Conservation (phyloP, 1,140 invertebrate genomes). For the Hesperophylax magnus region DNA sequence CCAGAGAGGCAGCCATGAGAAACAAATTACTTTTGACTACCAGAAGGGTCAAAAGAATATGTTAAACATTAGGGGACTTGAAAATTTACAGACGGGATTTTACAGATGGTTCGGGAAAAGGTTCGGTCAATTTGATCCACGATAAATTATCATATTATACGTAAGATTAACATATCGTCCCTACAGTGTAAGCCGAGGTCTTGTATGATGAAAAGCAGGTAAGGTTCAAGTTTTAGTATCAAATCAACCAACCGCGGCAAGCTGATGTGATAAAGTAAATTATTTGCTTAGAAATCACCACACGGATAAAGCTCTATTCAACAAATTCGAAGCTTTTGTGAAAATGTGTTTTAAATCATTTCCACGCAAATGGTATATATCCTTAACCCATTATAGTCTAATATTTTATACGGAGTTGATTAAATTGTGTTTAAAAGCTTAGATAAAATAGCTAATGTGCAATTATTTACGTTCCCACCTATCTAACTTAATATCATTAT, state of each 20-base stretch:
- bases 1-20: not conserved
- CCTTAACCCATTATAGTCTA: no score
- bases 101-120: slow-evolving; percentile 19
- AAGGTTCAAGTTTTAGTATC: slow-evolving; percentile 31
- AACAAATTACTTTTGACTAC: slow-evolving; percentile 1
- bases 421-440: no score
- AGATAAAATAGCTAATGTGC: no score
- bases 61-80: not conserved
- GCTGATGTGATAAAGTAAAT: slow-evolving; percentile 25
- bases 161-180: slow-evolving; percentile 28
- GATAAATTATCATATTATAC: slow-evolving; percentile 45
- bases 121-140: slow-evolving; percentile 36
- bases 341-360: no score
- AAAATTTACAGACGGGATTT: not conserved
- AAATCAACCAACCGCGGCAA: slow-evolving; percentile 12
- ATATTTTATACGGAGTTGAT: no score
- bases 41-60: slow-evolving; percentile 6
- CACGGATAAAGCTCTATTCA: not conserved
- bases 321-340: no score
- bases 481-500: not conserved
- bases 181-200: not conserved
- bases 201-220: not conserved
- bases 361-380: no score
- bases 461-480: no score
- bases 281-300: slow-evolving; percentile 10